These are phyloP conservation scores for Taeniopygia guttata DNA, from an alignment of 2,797 vertebrate species.

Conservation along the genomic window DNA sequence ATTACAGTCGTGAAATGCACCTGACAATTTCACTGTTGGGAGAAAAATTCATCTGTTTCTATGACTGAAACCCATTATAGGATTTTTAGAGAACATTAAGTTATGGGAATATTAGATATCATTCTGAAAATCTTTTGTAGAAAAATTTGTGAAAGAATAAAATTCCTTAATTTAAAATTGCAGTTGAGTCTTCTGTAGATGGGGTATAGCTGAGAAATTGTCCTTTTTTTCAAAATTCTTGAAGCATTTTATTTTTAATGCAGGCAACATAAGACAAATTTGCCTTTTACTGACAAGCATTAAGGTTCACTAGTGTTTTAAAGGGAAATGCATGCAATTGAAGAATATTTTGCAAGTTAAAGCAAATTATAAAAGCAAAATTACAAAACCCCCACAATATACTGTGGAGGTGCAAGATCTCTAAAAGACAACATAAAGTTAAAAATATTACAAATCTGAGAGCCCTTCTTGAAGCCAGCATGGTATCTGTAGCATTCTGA, in stretches of 20 bases:
- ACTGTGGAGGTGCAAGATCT: neutral
- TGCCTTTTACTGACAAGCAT: neutral
- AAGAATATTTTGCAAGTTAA: neutral
- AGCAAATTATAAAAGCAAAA: neutral
- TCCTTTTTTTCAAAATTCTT: neutral
- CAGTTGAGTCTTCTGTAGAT: neutral
- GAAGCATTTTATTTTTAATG: neutral
- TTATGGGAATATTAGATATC: neutral
- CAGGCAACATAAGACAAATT: neutral
- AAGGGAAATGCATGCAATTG: neutral
- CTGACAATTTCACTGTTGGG: neutral
- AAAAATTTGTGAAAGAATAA: neutral
- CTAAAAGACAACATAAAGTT: neutral
- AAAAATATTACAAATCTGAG: neutral
- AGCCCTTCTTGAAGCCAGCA: neutral
- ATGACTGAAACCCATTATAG: neutral
- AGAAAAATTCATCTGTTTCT: neutral
- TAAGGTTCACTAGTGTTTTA: neutral
- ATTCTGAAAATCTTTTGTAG: neutral
- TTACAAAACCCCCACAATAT: neutral
- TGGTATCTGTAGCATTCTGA: neutral
- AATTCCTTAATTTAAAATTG: neutral
- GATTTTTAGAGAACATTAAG: neutral
- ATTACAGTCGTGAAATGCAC: constrained; percentile 20
- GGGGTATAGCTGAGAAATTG: neutral